Percentiles rank a stretch among this genome's conserved stretches.
phyloP scores from a whole-genome alignment of 2,797 vertebrate genomes.

The Nothura maculosa region DNA sequence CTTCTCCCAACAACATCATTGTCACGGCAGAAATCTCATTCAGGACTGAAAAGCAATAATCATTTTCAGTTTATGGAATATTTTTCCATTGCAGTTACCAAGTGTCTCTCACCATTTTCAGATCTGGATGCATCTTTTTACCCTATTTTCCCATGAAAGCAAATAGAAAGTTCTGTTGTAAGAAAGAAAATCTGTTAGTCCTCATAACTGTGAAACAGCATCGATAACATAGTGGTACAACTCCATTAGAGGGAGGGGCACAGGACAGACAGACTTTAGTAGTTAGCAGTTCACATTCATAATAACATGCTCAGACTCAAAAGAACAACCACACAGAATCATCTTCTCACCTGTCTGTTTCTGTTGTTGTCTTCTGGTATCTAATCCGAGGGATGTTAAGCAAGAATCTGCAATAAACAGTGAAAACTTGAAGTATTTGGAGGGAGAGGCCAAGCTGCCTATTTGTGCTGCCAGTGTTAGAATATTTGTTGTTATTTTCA shows the following conservation, averaged over 20 bases:
- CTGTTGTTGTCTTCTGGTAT: neutral
- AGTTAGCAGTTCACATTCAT: neutral
- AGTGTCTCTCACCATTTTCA: neutral
- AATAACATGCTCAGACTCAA: neutral
- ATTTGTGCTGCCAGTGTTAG: neutral
- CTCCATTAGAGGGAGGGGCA: accelerated
- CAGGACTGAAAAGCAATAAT: neutral
- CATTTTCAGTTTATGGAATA: neutral
- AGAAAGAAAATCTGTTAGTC: neutral
- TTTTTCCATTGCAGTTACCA: neutral
- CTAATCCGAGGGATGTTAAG: neutral
- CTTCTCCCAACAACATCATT: neutral
- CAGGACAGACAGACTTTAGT: neutral
- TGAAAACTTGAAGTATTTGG: neutral
- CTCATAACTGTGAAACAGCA: accelerated
- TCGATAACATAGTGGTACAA: neutral
- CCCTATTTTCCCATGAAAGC: neutral
- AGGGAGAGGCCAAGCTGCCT: neutral
- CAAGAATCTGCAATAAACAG: neutral
- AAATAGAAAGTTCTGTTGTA: neutral
- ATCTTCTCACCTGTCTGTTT: neutral
- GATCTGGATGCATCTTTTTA: neutral
- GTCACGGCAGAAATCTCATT: neutral
- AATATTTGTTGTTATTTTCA: neutral
- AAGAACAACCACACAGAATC: neutral